A percentile compares a stretch with the other conserved stretches of the same genome.
These are phyloP conservation scores for Galagoides demidoff DNA, from an alignment of 2,797 vertebrate genomes.

Conservation along the genomic window DNA sequence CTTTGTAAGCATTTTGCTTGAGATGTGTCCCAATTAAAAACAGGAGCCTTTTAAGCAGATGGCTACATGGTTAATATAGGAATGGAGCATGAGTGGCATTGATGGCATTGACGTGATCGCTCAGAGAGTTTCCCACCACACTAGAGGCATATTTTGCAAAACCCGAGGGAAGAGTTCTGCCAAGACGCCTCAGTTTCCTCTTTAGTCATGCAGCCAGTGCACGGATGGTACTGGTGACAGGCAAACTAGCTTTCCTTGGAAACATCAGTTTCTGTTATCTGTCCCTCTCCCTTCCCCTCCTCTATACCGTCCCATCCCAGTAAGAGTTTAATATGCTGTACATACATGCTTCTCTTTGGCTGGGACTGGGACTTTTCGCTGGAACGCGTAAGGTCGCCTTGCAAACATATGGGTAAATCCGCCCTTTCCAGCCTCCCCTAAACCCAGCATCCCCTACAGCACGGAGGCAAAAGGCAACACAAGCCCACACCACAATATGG, in stretches of 20 bases:
- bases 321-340: background rate
- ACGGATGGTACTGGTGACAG: constrained; percentile 66
- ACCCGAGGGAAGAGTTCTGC: constrained; percentile 54
- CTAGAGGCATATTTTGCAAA: constrained; percentile 60
- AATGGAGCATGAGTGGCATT: background rate
- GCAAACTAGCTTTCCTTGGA: constrained; percentile 55
- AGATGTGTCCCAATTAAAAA: background rate
- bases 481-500: background rate
- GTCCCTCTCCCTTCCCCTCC: background rate
- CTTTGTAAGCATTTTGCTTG: background rate
- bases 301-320: too few species aligned
- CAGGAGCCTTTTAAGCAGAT: background rate
- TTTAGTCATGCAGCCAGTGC: constrained; percentile 65
- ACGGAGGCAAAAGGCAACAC: background rate
- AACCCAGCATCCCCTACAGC: background rate
- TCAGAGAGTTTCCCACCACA: constrained; percentile 60
- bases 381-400: constrained; percentile 23
- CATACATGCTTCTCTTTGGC: background rate
- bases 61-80: background rate
- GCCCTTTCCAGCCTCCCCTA: background rate
- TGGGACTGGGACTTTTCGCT: background rate
- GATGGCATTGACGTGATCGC: constrained; percentile 1
- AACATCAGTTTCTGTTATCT: constrained; percentile 53
- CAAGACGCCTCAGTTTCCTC: constrained; percentile 49
- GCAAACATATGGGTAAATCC: background rate